Conservation (phyloP, 2,113 vertebrate species). For the Pachyramphus minor region DNA sequence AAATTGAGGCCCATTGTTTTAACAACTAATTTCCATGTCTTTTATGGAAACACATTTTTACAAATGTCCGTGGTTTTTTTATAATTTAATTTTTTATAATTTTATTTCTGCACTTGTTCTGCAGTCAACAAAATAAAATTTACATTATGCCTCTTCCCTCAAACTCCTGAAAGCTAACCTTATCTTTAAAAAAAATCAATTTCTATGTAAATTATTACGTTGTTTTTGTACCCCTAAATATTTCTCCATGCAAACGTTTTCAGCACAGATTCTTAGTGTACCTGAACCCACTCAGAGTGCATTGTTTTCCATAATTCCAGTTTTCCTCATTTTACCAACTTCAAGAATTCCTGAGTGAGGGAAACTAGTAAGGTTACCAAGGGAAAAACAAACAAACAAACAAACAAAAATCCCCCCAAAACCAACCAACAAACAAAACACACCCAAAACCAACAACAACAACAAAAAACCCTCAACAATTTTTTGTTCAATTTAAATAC, state of each 20-base stretch:
- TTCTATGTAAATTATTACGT: conserved; percentile 25
- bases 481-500: background rate
- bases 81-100: background rate
- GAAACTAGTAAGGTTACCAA: background rate
- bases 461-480: background rate
- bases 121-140: background rate
- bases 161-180: background rate
- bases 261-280: background rate
- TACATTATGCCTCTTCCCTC: background rate
- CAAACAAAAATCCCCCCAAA: too few species aligned
- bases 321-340: background rate
- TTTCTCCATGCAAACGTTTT: background rate
- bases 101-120: background rate
- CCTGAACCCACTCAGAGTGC: background rate
- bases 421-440: too few species aligned
- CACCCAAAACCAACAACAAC: background rate
- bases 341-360: background rate
- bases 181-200: conserved; percentile 17
- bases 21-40: background rate
- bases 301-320: background rate
- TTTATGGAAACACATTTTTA: background rate
- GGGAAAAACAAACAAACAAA: background rate
- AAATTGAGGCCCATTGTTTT: background rate
- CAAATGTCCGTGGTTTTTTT: background rate
- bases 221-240: background rate